A percentile compares a stretch with the other conserved stretches of the same genome.
phyloP scores from a whole-genome alignment of 2,888 invertebrate species.

The Hirtodrosophila duncani region DNA sequence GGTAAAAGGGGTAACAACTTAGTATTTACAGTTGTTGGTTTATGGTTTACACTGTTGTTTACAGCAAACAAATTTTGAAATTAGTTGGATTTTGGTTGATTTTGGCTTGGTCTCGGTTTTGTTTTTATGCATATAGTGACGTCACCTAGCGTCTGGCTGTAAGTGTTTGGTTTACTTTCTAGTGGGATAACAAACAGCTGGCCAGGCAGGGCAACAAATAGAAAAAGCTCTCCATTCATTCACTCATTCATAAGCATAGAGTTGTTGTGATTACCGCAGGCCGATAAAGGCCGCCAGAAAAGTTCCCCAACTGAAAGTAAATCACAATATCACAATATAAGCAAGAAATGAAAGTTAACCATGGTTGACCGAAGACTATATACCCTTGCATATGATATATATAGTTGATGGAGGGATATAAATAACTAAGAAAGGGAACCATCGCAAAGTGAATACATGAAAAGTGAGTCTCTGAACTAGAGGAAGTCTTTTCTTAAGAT shows the following conservation, averaged over 20 bases:
- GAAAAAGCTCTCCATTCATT: constrained; percentile 24
- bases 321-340: constrained; percentile 71
- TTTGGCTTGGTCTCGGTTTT: not conserved
- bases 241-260: constrained; percentile 38
- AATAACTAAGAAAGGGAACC: no score
- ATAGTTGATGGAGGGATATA: no score
- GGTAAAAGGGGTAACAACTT: not conserved
- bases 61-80: constrained; percentile 56
- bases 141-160: constrained; percentile 10
- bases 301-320: constrained; percentile 61
- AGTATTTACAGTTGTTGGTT: constrained; percentile 19
- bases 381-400: no score
- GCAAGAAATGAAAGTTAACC: no score
- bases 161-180: constrained; percentile 22
- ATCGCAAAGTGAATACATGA: no score
- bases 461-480: no score
- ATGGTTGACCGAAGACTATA: no score
- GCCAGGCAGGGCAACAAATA: not conserved
- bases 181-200: constrained; percentile 36
- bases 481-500: no score
- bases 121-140: no score
- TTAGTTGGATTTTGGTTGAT: constrained; percentile 41
- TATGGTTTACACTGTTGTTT: no score
- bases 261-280: constrained; percentile 69
- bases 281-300: constrained; percentile 60